These are phyloP conservation scores for Anodontia alba DNA, from an alignment of 2,888 invertebrate genomes.

Conservation along the genomic window DNA sequence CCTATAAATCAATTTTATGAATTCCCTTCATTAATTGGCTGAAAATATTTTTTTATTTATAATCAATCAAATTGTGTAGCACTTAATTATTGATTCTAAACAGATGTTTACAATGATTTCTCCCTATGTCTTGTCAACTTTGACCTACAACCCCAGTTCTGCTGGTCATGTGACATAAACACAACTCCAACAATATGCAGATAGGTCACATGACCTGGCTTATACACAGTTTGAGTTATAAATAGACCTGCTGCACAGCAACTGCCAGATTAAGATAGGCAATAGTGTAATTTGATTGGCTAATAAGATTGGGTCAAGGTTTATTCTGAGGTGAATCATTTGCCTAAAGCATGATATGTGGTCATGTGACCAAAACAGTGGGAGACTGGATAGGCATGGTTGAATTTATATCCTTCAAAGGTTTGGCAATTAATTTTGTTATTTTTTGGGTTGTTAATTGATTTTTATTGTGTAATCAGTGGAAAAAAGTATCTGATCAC, in stretches of 20 bases:
- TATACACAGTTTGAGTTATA: slow-evolving; percentile 60
- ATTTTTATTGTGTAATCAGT: slow-evolving; percentile 41
- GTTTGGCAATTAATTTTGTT: slow-evolving; percentile 56
- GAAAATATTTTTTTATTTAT: neutral
- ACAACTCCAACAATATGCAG: slow-evolving; percentile 18
- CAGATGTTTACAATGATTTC: slow-evolving; percentile 23
- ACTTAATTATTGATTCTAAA: slow-evolving; percentile 9
- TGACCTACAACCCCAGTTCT: slow-evolving; percentile 32
- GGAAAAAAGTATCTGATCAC: slow-evolving; percentile 9
- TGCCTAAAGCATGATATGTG: slow-evolving; percentile 65
- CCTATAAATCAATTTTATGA: neutral
- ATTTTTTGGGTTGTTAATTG: slow-evolving; percentile 58
- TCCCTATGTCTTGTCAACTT: slow-evolving; percentile 40
- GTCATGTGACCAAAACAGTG: slow-evolving; percentile 81
- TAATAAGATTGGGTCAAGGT: slow-evolving; percentile 66
- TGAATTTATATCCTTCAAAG: slow-evolving; percentile 54
- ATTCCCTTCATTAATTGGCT: neutral
- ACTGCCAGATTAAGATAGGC: slow-evolving; percentile 68
- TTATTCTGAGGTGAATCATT: slow-evolving; percentile 70
- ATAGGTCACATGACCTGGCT: slow-evolving; percentile 61
- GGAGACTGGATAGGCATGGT: slow-evolving; percentile 63
- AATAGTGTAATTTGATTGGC: slow-evolving; percentile 69
- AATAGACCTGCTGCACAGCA: slow-evolving; percentile 74
- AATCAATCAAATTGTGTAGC: slow-evolving; percentile 8
- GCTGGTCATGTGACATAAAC: slow-evolving; percentile 49